Conservation (phyloP, 1,140 invertebrate species). For the Prorops nasuta region DNA sequence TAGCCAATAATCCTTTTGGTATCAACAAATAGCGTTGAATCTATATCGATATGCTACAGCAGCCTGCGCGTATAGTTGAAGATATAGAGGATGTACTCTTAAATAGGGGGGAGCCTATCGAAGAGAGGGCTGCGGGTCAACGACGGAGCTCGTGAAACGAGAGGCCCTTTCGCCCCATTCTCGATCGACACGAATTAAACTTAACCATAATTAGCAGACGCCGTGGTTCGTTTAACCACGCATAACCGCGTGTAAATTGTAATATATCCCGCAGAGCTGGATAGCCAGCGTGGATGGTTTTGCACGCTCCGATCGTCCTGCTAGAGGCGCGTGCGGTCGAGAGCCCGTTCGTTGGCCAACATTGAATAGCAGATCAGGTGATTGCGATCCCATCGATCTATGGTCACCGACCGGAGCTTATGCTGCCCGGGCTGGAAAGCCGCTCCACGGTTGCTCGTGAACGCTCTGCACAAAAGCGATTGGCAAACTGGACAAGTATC, state of each 20-base stretch:
- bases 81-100: too few species aligned
- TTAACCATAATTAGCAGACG: conserved; percentile 39
- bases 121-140: conserved; percentile 6
- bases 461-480: too few species aligned
- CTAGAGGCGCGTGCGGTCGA: background rate
- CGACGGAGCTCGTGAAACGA: conserved; percentile 18
- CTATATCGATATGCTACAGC: too few species aligned
- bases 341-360: conserved; percentile 11
- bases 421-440: conserved; percentile 12
- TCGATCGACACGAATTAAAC: conserved; percentile 34
- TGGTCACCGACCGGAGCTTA: conserved; percentile 12
- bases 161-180: background rate
- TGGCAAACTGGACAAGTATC: too few species aligned
- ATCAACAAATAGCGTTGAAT: conserved; percentile 25
- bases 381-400: conserved; percentile 26
- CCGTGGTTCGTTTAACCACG: conserved; percentile 25
- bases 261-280: conserved; percentile 20
- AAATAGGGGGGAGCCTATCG: too few species aligned
- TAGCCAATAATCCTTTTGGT: conserved; percentile 32
- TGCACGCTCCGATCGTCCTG: background rate
- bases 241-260: conserved; percentile 36
- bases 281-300: conserved; percentile 3
- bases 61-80: too few species aligned
- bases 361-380: conserved; percentile 26
- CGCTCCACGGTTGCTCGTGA: conserved; percentile 8